Evolutionary conservation across 1,140 invertebrate species (phyloP).

Genomic region (Heliconius nattereri): DNA sequence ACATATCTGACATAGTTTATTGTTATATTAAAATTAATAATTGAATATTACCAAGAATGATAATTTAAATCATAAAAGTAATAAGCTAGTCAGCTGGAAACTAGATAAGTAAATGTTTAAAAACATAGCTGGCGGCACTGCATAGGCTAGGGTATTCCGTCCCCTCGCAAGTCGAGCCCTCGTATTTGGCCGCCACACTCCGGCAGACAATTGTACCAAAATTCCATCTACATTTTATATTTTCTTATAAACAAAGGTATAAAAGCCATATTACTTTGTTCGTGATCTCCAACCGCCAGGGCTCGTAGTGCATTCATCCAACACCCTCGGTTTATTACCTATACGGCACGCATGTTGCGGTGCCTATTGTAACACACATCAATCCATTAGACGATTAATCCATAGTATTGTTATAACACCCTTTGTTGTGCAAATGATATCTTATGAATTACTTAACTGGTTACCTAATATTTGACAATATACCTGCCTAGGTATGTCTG

Average conservation of each 20-base stretch:
- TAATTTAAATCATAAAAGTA: neutral
- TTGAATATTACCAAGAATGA: neutral
- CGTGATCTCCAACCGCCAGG: slow-evolving; percentile 31
- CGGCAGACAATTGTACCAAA: slow-evolving; percentile 59
- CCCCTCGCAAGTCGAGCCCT: slow-evolving; percentile 69
- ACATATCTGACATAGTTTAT: too few species aligned
- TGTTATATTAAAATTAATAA: too few species aligned
- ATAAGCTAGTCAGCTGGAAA: slow-evolving; percentile 54
- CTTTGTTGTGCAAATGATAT: slow-evolving; percentile 63
- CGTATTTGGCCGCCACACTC: slow-evolving; percentile 58
- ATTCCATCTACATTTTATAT: slow-evolving; percentile 30
- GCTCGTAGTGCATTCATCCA: slow-evolving; percentile 67
- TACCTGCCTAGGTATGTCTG: too few species aligned
- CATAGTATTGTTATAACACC: slow-evolving; percentile 59
- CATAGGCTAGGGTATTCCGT: slow-evolving; percentile 58
- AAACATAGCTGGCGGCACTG: slow-evolving; percentile 58
- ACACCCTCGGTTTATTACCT: slow-evolving; percentile 73
- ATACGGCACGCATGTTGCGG: slow-evolving; percentile 74
- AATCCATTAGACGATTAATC: slow-evolving; percentile 77
- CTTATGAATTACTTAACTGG: slow-evolving; percentile 44
- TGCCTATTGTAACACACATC: slow-evolving; percentile 64
- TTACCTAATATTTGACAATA: slow-evolving; percentile 27
- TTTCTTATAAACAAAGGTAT: slow-evolving; percentile 38
- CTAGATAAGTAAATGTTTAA: slow-evolving; percentile 62
- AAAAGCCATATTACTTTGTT: slow-evolving; percentile 52